Evolutionary conservation across 30 jellyfish, hydroid and myxozoan species (phyloP).

Genomic region (Aurelia coerulea): DNA sequence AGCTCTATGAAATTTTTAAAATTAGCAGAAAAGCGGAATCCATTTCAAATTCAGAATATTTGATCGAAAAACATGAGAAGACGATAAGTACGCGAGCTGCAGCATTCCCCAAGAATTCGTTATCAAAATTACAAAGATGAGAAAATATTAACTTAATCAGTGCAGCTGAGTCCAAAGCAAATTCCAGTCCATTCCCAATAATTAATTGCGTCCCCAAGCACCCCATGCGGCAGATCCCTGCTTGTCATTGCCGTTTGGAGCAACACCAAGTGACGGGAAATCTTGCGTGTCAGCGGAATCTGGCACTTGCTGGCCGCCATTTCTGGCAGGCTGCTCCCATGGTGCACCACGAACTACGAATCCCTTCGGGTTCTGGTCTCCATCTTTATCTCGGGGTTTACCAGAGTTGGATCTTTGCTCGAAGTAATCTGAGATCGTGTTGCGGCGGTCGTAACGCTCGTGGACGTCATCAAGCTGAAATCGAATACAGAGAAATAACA

Average conservation of each 20-base stretch:
- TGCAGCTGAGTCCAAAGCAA: background rate
- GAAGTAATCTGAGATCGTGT: constrained; percentile 72
- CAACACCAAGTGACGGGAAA: constrained; percentile 87
- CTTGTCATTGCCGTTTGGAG: constrained; percentile 41
- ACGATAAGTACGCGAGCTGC: background rate
- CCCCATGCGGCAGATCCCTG: constrained; percentile 92
- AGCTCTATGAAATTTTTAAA: too few relatives aligned
- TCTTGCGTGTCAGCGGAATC: constrained; percentile 78
- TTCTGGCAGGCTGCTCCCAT: constrained; percentile 62
- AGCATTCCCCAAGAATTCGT: constrained; percentile 45
- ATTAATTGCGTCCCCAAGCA: constrained; percentile 79
- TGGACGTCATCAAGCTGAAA: constrained; percentile 86
- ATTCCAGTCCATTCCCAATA: background rate
- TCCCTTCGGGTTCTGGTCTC: constrained; percentile 61
- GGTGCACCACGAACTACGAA: constrained; percentile 97
- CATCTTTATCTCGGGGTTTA: constrained; percentile 25
- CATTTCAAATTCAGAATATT: background rate
- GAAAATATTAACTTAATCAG: constrained; percentile 6
- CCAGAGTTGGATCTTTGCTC: constrained; percentile 50
- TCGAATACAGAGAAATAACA: background rate
- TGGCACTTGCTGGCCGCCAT: constrained; percentile 71
- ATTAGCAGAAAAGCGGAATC: too few relatives aligned
- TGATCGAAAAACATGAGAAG: background rate
- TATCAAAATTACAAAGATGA: constrained; percentile 40
- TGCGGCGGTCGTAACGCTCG: constrained; percentile 81